Conservation (phyloP, 2,113 vertebrate species). For the Lethenteron reissneri region DNA sequence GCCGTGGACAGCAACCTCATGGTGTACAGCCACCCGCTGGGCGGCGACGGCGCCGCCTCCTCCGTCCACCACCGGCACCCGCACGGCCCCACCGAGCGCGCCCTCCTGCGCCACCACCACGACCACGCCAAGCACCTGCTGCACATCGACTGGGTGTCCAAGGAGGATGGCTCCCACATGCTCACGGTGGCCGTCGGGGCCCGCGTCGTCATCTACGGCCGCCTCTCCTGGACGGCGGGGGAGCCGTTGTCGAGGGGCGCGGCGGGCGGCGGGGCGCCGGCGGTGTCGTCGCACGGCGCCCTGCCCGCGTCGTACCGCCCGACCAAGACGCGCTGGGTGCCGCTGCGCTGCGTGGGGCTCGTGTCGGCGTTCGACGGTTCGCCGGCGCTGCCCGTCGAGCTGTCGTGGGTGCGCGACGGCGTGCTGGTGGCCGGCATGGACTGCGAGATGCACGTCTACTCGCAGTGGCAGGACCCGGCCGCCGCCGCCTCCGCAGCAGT, state of each 20-base stretch:
- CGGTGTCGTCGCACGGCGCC: not conserved
- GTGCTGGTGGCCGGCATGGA: conserved; percentile 96
- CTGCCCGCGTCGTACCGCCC: not conserved
- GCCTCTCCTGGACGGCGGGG: conserved; percentile 71
- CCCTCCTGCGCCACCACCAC: no score
- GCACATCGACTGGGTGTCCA: conserved; percentile 94
- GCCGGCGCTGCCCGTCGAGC: conserved; percentile 70
- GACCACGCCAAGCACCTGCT: conserved; percentile 64
- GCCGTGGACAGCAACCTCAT: conserved; percentile 94
- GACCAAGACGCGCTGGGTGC: conserved; percentile 72
- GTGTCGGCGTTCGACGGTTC: conserved; percentile 85
- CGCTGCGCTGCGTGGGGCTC: conserved; percentile 63
- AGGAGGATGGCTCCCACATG: conserved; percentile 94
- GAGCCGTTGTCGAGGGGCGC: conserved; percentile 25
- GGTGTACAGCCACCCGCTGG: conserved; percentile 69
- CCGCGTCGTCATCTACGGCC: conserved; percentile 90
- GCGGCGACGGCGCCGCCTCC: conserved; percentile 1
- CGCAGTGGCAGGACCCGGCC: conserved; percentile 73
- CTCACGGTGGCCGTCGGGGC: conserved; percentile 86
- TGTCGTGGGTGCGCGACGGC: conserved; percentile 92
- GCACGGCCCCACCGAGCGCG: conserved; percentile 74
- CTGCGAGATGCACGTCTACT: conserved; percentile 97
- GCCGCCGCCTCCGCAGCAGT: conserved; percentile 9
- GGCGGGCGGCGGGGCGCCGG: not conserved
- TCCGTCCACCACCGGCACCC: conserved; percentile 90